Base-by-base conservation (phyloP, 2,888 invertebrate genomes). In the Hirtodrosophila duncani region DNA sequence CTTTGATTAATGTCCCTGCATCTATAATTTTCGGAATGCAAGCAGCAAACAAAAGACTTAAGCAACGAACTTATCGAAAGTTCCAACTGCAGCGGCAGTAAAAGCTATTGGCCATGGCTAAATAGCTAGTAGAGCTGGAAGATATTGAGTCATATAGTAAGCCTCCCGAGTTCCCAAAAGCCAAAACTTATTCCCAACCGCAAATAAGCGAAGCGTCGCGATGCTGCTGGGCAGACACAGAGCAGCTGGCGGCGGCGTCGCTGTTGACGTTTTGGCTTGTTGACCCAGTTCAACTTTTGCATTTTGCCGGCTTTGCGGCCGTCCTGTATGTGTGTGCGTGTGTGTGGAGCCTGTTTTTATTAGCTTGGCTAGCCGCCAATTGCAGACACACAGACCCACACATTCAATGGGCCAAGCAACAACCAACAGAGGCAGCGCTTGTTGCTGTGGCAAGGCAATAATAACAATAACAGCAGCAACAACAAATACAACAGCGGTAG, bases 241-340 rank as follows among this genome's bases (percentile, higher is more conserved):
- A n/a, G 17, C 24, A 21, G 29, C 18, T 34, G 18, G 36, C 50
- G 33, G 39, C 14, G 46, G 34, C 39, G 33, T 30, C 53, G 48
- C 42, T 23, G 71, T 13, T n/a, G 24, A 8, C 45, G 45, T 56
- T 74, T 68, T 71, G 82, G 82, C 84, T 83, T 70, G 82, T 82
- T 85, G 85, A 85, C 84, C 85, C 64, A 84, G 75, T 84, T 85
- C 84, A 83, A 81, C 78, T 78, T 82, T 82, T 80, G 66, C 67
- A 72, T 82, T 83, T 83, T 78, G 84, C 85, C 84, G 85, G 84
- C 85, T 81, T 62, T 52, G 63, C 53, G 55, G 53, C 42, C 45
- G 14, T 34, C 34, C 23, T 29, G 30, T 23, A 21, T 29, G 36
- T 11, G 36, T 23, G 11, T n/a, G 53, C 50, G 46, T 61, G 63